A percentile compares a stretch with the other conserved stretches of the same genome.
phyloP scores from a whole-genome alignment of 2,113 vertebrate genomes.

The Cyprinus carpio region DNA sequence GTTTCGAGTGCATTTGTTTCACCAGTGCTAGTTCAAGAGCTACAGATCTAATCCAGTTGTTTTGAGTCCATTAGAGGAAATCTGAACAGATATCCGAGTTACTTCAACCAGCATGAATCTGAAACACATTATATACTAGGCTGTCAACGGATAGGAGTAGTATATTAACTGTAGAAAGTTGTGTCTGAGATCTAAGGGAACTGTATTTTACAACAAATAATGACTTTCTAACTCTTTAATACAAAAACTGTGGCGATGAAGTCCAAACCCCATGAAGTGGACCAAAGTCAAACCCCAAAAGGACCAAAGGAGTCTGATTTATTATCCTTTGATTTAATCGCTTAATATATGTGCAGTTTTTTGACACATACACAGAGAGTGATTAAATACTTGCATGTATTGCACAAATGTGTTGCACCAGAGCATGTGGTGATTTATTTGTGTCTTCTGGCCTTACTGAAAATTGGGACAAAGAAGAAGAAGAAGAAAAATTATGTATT shows the following conservation, averaged over 20 bases:
- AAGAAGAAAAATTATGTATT: neutral
- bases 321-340: conserved; percentile 7
- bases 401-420: neutral
- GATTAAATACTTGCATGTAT: conserved; percentile 11
- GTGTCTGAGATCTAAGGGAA: conserved; percentile 13
- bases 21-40: neutral
- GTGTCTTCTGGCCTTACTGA: neutral
- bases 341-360: conserved; percentile 1
- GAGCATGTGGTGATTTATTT: neutral
- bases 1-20: neutral
- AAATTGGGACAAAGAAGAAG: neutral
- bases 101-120: neutral
- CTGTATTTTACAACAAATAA: conserved; percentile 14
- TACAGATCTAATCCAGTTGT: neutral
- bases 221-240: conserved; percentile 14
- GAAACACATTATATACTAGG: neutral
- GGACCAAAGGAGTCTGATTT: conserved; percentile 13
- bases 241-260: conserved; percentile 30
- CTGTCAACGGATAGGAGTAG: conserved; percentile 21
- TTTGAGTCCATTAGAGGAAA: neutral
- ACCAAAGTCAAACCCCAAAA: conserved; percentile 28
- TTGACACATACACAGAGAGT: neutral
- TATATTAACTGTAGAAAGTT: conserved; percentile 37
- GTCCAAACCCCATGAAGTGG: no score
- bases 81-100: neutral